Evolutionary conservation across 2,113 vertebrate genomes (phyloP).

Genomic region (Stigmatopora argus): DNA sequence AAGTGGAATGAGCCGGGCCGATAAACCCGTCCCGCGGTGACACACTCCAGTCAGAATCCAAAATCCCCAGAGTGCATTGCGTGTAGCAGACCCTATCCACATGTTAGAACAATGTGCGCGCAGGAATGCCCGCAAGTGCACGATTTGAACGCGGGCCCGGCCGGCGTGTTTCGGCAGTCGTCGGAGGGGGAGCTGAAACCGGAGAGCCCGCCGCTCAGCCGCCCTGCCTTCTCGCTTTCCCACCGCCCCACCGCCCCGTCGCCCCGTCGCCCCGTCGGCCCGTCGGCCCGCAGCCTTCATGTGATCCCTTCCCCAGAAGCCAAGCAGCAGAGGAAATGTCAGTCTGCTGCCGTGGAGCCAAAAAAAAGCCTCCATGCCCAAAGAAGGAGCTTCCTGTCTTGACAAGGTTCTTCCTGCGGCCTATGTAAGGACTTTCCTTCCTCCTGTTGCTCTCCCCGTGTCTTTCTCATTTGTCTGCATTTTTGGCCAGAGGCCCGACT

Average conservation of each 20-base stretch:
- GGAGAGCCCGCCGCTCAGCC: conserved; percentile 48
- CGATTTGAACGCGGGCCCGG: conserved; percentile 33
- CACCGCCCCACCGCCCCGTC: no score
- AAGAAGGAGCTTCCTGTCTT: conserved; percentile 76
- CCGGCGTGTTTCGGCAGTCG: conserved; percentile 40
- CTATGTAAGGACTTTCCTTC: conserved; percentile 81
- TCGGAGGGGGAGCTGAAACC: conserved; percentile 44
- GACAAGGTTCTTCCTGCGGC: conserved; percentile 73
- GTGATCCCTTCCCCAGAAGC: conserved; percentile 68
- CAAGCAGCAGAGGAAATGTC: conserved; percentile 73
- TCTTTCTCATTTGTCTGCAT: conserved; percentile 50
- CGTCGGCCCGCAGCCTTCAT: conserved; percentile 64
- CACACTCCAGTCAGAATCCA: neutral
- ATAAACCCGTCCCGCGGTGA: neutral
- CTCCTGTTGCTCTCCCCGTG: conserved; percentile 29
- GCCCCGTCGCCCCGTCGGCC: conserved; percentile 28
- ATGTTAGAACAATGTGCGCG: conserved; percentile 10
- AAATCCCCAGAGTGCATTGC: neutral
- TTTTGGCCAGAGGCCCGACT: conserved; percentile 64
- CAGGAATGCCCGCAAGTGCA: conserved; percentile 8
- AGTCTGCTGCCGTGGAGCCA: conserved; percentile 60
- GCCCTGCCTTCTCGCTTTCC: no score
- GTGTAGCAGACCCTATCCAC: neutral
- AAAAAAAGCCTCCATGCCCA: conserved; percentile 71
- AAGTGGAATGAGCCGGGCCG: neutral